Conservation (phyloP, 2,888 invertebrate genomes). For the Drosophila prolongata region DNA sequence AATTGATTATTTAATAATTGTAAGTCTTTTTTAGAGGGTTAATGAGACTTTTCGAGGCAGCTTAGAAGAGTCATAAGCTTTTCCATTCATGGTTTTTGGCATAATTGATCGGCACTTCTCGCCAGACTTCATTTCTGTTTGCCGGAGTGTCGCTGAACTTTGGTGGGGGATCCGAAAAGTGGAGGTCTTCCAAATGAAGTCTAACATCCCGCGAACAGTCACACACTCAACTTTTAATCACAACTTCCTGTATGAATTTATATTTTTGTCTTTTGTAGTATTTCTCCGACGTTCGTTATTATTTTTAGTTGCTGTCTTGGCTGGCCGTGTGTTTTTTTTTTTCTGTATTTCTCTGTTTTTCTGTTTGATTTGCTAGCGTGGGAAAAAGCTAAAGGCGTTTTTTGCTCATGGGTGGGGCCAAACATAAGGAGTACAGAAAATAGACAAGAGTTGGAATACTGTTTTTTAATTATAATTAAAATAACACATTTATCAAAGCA, state of each 20-base stretch:
- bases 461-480: not conserved
- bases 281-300: conserved; percentile 24
- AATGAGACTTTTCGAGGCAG: not conserved
- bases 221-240: conserved; percentile 67
- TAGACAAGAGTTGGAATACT: not conserved
- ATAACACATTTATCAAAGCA: not conserved
- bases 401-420: conserved; percentile 55
- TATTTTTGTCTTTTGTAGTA: conserved; percentile 42
- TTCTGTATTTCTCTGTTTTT: conserved; percentile 1
- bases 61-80: not conserved
- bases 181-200: conserved; percentile 26
- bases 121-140: not conserved
- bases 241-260: conserved; percentile 72
- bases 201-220: conserved; percentile 25
- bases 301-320: conserved; percentile 31
- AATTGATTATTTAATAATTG: not conserved
- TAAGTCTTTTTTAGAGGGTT: not conserved
- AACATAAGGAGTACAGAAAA: conserved; percentile 12
- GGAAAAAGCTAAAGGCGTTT: conserved; percentile 72
- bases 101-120: conserved; percentile 6
- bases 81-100: not conserved
- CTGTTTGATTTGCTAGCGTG: conserved; percentile 67
- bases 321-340: conserved; percentile 20
- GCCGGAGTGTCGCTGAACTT: conserved; percentile 17
- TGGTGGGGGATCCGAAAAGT: conserved; percentile 8